Conservation (phyloP, 2,113 vertebrate genomes). For the Castor canadensis region DNA sequence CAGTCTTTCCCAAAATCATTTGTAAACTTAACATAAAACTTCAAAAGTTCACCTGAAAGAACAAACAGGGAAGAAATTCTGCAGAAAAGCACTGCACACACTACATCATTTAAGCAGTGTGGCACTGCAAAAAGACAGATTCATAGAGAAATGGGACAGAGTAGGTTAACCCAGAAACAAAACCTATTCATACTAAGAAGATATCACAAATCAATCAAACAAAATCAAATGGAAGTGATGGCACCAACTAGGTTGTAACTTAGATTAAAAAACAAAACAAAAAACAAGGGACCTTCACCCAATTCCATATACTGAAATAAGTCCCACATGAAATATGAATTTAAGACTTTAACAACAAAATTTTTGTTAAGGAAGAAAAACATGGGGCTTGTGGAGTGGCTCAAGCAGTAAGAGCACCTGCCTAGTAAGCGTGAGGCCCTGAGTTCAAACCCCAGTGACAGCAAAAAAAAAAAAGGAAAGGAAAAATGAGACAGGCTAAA, state of each 20-base stretch:
- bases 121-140: not conserved
- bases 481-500: too few species aligned
- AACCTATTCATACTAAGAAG: too few species aligned
- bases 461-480: too few species aligned
- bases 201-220: not conserved
- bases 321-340: not conserved
- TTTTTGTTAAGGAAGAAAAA: not conserved
- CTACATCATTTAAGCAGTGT: rapidly evolving
- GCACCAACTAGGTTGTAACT: not conserved
- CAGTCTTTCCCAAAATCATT: not conserved
- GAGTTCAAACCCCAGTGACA: too few species aligned
- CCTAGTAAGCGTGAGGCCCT: too few species aligned
- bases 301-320: not conserved
- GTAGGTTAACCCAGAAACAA: not conserved
- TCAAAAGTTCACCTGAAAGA: not conserved
- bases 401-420: too few species aligned
- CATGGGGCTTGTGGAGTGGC: too few species aligned
- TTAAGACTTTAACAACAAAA: not conserved
- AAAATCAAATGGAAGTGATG: not conserved
- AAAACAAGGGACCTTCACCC: not conserved
- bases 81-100: not conserved
- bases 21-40: not conserved
- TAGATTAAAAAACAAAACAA: not conserved
- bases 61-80: not conserved
- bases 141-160: not conserved